phyloP scores from a whole-genome alignment of 2,888 invertebrate species.

The Furcula furcula region DNA sequence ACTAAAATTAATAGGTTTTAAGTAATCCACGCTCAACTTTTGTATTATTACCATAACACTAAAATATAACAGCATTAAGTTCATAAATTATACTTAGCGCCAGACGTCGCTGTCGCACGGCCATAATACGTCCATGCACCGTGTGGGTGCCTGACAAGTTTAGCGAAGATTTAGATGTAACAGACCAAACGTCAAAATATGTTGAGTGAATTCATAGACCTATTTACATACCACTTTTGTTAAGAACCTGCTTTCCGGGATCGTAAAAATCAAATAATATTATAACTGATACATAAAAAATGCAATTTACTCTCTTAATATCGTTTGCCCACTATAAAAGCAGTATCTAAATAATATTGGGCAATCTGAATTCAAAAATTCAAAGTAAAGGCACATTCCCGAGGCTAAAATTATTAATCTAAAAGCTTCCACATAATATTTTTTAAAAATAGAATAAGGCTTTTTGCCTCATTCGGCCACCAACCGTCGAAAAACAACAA shows the following conservation, averaged over 20 bases:
- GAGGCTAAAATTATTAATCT: slow-evolving; percentile 31
- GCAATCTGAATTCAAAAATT: neutral
- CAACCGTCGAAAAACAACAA: slow-evolving; percentile 72
- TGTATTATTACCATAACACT: slow-evolving; percentile 27
- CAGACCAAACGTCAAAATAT: slow-evolving; percentile 53
- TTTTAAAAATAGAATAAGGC: slow-evolving; percentile 32
- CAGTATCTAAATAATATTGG: neutral
- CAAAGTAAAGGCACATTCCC: slow-evolving; percentile 29
- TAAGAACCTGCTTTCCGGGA: slow-evolving; percentile 18
- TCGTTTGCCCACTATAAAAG: neutral
- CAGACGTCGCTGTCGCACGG: slow-evolving; percentile 34
- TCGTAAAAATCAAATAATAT: slow-evolving; percentile 15
- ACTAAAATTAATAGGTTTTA: slow-evolving; percentile 22
- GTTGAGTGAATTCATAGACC: slow-evolving; percentile 31
- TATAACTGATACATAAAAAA: slow-evolving; percentile 16
- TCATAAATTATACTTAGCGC: slow-evolving; percentile 42
- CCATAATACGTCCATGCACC: slow-evolving; percentile 32
- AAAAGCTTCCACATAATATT: slow-evolving; percentile 28
- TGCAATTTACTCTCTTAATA: slow-evolving; percentile 14
- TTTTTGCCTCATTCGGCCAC: slow-evolving; percentile 54
- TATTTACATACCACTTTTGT: slow-evolving; percentile 32
- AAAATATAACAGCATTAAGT: slow-evolving; percentile 28
- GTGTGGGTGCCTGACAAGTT: slow-evolving; percentile 42
- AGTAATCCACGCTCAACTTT: slow-evolving; percentile 20
- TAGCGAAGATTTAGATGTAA: slow-evolving; percentile 51